phyloP scores from a whole-genome alignment of 2,888 invertebrate genomes.

The Catocala fraxini region DNA sequence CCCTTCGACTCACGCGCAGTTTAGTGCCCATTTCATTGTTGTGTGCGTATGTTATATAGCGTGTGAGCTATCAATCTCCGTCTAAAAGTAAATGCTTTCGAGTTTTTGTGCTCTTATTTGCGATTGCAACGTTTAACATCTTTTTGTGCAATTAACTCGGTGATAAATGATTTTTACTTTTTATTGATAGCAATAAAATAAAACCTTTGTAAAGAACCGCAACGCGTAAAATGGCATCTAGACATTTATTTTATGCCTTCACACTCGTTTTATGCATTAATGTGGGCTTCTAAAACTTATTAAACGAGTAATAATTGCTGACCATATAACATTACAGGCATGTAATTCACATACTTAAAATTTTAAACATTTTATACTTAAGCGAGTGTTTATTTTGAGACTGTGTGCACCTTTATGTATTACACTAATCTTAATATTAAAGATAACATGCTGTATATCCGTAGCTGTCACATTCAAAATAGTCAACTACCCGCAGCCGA shows the following conservation, averaged over 20 bases:
- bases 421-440: constrained; percentile 23
- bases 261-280: constrained; percentile 42
- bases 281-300: constrained; percentile 46
- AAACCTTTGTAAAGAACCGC: constrained; percentile 39
- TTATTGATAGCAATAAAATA: constrained; percentile 47
- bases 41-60: constrained; percentile 63
- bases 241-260: constrained; percentile 42
- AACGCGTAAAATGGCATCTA: constrained; percentile 41
- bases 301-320: constrained; percentile 29
- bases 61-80: constrained; percentile 60
- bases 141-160: constrained; percentile 54
- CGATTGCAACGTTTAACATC: constrained; percentile 47
- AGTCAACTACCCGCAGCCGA: constrained; percentile 44
- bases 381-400: not conserved
- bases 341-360: constrained; percentile 8
- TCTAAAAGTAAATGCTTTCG: constrained; percentile 62
- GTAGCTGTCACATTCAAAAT: constrained; percentile 51
- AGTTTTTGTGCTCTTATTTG: constrained; percentile 52
- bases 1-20: constrained; percentile 84
- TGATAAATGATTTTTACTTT: constrained; percentile 47
- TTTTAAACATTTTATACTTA: constrained; percentile 1
- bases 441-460: constrained; percentile 48
- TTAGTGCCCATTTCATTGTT: constrained; percentile 62
- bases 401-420: not conserved
- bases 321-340: constrained; percentile 13